Evolutionary conservation across 1,140 invertebrate species (phyloP).

Genomic region (Anagrus nilaparvatae): DNA sequence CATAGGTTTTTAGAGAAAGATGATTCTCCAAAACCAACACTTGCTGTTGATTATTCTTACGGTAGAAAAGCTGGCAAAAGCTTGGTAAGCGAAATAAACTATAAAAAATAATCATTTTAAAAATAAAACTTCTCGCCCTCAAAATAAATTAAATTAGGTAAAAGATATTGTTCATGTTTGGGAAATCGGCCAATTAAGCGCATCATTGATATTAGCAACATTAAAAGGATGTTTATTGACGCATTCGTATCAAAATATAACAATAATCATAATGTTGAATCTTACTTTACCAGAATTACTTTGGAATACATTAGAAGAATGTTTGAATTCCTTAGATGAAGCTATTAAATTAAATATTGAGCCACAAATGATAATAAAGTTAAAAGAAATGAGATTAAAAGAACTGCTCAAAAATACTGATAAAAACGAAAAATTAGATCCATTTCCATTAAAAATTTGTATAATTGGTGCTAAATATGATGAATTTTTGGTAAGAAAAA

Average conservation of each 20-base stretch:
- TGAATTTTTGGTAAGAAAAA: conserved; percentile 60
- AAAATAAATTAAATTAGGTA: conserved; percentile 35
- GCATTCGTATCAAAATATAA: conserved; percentile 40
- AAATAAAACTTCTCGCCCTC: neutral
- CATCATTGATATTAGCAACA: conserved; percentile 47
- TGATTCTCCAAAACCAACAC: conserved; percentile 64
- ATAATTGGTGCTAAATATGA: conserved; percentile 81
- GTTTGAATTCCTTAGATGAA: too few species aligned
- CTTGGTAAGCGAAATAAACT: conserved; percentile 52
- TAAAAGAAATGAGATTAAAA: conserved; percentile 20
- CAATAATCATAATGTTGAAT: conserved; percentile 58
- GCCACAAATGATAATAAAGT: conserved; percentile 21
- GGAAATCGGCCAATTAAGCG: conserved; percentile 71
- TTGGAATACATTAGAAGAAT: conserved; percentile 55
- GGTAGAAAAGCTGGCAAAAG: conserved; percentile 65
- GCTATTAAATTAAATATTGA: conserved; percentile 33
- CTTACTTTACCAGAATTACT: conserved; percentile 54
- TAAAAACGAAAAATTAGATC: conserved; percentile 37
- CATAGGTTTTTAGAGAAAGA: conserved; percentile 72
- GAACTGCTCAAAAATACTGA: conserved; percentile 20
- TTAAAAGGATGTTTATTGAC: conserved; percentile 42
- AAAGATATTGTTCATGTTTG: conserved; percentile 81
- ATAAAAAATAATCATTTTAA: conserved; percentile 7
- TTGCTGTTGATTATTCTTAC: conserved; percentile 79
- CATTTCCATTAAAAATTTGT: conserved; percentile 54